Percentiles rank a stretch among this genome's conserved stretches.
Conservation (phyloP, 2,797 vertebrate genomes). For the Poeciliopsis paucimaculata region DNA sequence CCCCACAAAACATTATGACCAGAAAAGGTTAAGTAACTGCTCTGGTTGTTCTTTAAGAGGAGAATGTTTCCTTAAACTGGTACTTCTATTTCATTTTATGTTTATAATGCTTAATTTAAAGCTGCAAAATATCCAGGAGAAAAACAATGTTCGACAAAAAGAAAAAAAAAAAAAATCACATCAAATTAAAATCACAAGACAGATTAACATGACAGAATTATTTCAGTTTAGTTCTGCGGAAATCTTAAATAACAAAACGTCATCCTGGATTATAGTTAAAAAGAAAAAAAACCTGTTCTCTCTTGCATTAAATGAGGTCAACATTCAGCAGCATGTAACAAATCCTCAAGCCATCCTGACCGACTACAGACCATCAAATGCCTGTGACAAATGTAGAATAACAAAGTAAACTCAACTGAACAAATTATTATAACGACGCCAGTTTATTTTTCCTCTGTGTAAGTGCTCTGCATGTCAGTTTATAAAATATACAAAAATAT, state of each 20-base stretch:
- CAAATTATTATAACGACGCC: conserved; percentile 71
- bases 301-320: conserved; percentile 8
- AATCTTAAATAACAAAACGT: not conserved
- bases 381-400: conserved; percentile 62
- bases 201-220: not conserved
- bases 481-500: conserved; percentile 41
- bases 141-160: not conserved
- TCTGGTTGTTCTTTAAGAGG: not conserved
- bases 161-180: not conserved
- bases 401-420: conserved; percentile 61
- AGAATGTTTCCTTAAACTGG: not conserved
- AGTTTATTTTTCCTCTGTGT: conserved; percentile 60
- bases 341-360: conserved; percentile 37
- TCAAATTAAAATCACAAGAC: conserved; percentile 16
- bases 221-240: not conserved
- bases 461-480: conserved; percentile 52
- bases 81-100: not conserved
- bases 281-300: not conserved
- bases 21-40: not conserved
- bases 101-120: not conserved
- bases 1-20: not conserved
- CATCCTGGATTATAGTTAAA: not conserved
- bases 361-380: conserved; percentile 57
- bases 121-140: not conserved
- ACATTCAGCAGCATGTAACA: conserved; percentile 25